These are phyloP conservation scores for Slavum lentiscoides DNA, from an alignment of 2,888 invertebrate species.

Conservation along the genomic window DNA sequence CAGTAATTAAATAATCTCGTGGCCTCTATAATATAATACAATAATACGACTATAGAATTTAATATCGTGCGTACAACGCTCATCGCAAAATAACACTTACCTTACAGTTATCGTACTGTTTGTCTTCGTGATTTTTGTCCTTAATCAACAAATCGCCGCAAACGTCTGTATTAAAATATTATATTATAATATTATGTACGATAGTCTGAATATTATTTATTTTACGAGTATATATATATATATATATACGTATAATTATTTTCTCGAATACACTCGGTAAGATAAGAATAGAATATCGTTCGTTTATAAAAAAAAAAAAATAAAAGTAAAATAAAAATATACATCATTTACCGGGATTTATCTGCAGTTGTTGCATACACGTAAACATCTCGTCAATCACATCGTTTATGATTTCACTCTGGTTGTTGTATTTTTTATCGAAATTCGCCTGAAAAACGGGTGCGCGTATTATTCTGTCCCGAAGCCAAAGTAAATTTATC, in stretches of 20 bases:
- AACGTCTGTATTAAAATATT: slow-evolving; percentile 16
- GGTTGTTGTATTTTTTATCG: slow-evolving; percentile 13
- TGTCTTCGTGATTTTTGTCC: neutral
- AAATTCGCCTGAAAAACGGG: too few relatives aligned
- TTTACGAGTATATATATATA: neutral
- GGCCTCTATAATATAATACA: too few relatives aligned
- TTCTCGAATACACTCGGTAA: neutral
- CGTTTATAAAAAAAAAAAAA: too few relatives aligned
- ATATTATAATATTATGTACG: too few relatives aligned
- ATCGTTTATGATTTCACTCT: slow-evolving; percentile 18
- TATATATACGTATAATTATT: neutral
- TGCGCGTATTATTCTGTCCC: too few relatives aligned
- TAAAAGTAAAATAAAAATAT: neutral
- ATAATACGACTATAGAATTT: too few relatives aligned
- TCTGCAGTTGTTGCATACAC: neutral
- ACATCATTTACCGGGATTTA: slow-evolving; percentile 15
- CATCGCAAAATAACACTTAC: neutral
- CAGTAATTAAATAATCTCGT: too few relatives aligned
- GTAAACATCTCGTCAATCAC: neutral
- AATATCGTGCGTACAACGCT: too few relatives aligned
- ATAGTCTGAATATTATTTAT: neutral
- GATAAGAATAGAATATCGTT: too few relatives aligned
- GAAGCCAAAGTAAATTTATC: too few relatives aligned
- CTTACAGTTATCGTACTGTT: slow-evolving; percentile 26
- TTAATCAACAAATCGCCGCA: slow-evolving; percentile 17